Evolutionary conservation across 1,140 invertebrate genomes (phyloP).

Genomic region (Drosophila kanapiae): DNA sequence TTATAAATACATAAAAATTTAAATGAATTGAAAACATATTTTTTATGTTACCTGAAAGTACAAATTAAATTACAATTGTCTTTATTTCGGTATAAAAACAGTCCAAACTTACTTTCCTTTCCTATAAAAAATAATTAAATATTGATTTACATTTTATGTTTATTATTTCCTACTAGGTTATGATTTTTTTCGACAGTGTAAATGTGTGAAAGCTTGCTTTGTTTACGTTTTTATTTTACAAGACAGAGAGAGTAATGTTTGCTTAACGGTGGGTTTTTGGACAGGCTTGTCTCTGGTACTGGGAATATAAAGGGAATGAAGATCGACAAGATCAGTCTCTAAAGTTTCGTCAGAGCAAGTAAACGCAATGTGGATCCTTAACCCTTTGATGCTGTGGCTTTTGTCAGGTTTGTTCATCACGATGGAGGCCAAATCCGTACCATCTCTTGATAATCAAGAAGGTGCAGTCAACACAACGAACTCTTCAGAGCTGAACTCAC

Average conservation of each 20-base stretch:
- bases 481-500: neutral
- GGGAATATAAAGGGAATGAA: constrained; percentile 13
- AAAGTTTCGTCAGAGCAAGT: constrained; percentile 38
- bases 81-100: no score
- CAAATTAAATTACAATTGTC: neutral
- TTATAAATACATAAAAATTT: neutral
- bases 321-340: constrained; percentile 43
- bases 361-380: constrained; percentile 33
- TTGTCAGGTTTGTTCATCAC: constrained; percentile 17
- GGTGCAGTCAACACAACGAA: constrained; percentile 4
- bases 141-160: neutral
- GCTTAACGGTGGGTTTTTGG: constrained; percentile 1
- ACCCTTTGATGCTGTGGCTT: constrained; percentile 3
- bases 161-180: no score
- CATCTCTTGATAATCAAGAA: constrained; percentile 9
- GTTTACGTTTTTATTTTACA: constrained; percentile 26
- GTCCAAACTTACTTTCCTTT: no score
- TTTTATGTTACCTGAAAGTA: no score
- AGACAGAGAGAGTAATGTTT: constrained; percentile 14
- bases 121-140: no score
- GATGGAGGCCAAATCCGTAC: constrained; percentile 4
- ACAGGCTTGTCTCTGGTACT: neutral
- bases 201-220: constrained; percentile 27
- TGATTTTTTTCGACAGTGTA: neutral
- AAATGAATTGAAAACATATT: neutral